Base-by-base conservation (phyloP, 92 coral and sea anemone species). In the Plumapathes pennacea region DNA sequence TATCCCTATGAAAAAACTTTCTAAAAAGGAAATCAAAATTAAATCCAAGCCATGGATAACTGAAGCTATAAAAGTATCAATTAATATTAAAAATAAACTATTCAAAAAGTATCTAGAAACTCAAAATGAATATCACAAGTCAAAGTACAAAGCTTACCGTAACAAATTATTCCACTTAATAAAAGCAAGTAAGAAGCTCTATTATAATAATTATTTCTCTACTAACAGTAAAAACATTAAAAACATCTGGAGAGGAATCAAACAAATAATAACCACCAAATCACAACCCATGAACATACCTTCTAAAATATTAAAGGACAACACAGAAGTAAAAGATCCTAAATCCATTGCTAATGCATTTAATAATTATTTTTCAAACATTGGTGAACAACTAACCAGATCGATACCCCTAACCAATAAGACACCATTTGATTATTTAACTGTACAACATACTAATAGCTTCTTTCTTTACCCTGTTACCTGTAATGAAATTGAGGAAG, bases 181-280 rank as follows among this genome's bases (percentile, higher is more conserved):
- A 18, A 58, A 58, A 58, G 28, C 43, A 24, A 57, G 64, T 57
- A 54, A 54, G 42, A 57, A 50, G 42, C 38, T 19, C 15, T 57
- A 38, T 57, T 57, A 37, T 38, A 66, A 56, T 65, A 39, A 53
- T 8, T 76, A 54, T 66, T 76, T 76, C 30, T 46, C 36, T 53
- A 36, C 51, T 15, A n/a, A 65, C 37, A 25, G 49, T 32, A 48
- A 38, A 65, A 38, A 66, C 37, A 59, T 63, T 38, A 66, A 76
- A 32, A 65, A 49, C 33, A 49, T 76, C n/a, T 76, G 83, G 76
- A 65, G 58, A 44, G 83, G 69, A 17, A 76, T 76, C 5, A 76
- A 48, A 56, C 76, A 76, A 59, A 76, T 76, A 37, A 47, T 67
- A 13, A 50, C 26, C 29, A 14, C 37, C 25, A 72, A 46, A 30